Base-by-base conservation (phyloP, 2,797 vertebrate species). In the Microchirus variegatus region DNA sequence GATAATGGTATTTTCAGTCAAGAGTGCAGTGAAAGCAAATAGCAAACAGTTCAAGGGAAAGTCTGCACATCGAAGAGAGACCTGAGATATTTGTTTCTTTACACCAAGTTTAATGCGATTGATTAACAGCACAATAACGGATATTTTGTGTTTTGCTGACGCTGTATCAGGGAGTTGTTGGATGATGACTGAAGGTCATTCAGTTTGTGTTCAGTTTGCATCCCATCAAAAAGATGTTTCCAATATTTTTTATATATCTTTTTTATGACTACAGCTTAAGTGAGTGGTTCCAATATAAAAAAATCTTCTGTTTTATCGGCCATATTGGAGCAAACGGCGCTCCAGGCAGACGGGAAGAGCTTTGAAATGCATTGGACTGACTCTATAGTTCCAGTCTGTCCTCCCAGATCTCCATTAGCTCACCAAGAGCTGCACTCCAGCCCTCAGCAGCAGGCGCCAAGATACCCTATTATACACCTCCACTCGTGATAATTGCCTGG, bases 401-500 rank as follows among this genome's bases (percentile, higher is more conserved):
- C 70, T 67, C 68, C 70, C 48, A 67, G 49, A 73, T 87, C 67
- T 76, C 78, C 67, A 79, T 83, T 70, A 79, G 47, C 53, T 77
- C 47, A 17, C 31, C 59, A 53, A 62, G 63, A 66, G 67, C 52
- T 70, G 59, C 73, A 53, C 64, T 79, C 36, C 13, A 40, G 59
- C 57, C 44, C 52, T 73, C 55, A 44, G 63, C 62, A 71, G 65
- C 75, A 58, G 71, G 62, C 17, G 10, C 62, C 35, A 62, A 66
- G 60, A 75, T 63, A 73, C 70, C 60, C 68, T 74, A 73, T 83
- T 78, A 76, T 63, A 57, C 64, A 38, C 41, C 59, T 58, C 59
- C 64, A 86, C 81, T 76, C 65, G 63, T 82, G 56, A 78, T 82
- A 84, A 85, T 83, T 85, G 55, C 63, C 42, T 70, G 41, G 47